Evolutionary conservation across 2,888 invertebrate genomes (phyloP).

Genomic region (Microplitis manilae): DNA sequence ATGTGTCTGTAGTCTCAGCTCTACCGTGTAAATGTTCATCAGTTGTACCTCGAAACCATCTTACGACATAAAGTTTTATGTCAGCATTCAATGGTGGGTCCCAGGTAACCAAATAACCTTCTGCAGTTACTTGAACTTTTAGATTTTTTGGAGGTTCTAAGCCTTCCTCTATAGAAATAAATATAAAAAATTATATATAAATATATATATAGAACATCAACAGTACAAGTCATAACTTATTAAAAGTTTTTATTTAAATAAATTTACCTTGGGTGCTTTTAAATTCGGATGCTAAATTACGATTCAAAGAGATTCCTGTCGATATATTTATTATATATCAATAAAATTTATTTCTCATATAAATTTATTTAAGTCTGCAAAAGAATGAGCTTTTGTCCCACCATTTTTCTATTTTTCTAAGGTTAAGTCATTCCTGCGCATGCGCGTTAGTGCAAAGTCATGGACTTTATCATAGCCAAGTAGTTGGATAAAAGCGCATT

Average conservation of each 20-base stretch:
- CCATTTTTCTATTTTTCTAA: too few species aligned
- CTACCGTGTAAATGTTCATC: constrained; percentile 77
- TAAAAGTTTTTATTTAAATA: constrained; percentile 3
- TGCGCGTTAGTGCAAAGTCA: too few species aligned
- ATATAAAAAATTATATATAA: background rate
- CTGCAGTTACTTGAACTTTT: constrained; percentile 79
- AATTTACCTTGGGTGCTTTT: constrained; percentile 59
- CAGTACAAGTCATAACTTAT: background rate
- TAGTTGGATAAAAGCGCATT: too few species aligned
- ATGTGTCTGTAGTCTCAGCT: constrained; percentile 81
- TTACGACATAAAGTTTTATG: constrained; percentile 78
- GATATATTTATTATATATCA: background rate
- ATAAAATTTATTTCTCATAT: too few species aligned
- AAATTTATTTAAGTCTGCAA: too few species aligned
- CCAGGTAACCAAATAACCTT: constrained; percentile 86
- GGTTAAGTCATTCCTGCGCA: too few species aligned
- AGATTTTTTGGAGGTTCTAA: constrained; percentile 80
- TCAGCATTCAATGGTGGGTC: constrained; percentile 77
- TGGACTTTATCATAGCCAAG: too few species aligned
- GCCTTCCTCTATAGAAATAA: constrained; percentile 64
- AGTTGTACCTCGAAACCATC: constrained; percentile 79
- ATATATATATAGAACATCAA: background rate
- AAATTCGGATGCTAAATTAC: constrained; percentile 65
- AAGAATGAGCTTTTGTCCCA: too few species aligned
- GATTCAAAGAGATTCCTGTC: constrained; percentile 53